Conservation (phyloP, 2,797 vertebrate genomes). For the Leuciscus waleckii region DNA sequence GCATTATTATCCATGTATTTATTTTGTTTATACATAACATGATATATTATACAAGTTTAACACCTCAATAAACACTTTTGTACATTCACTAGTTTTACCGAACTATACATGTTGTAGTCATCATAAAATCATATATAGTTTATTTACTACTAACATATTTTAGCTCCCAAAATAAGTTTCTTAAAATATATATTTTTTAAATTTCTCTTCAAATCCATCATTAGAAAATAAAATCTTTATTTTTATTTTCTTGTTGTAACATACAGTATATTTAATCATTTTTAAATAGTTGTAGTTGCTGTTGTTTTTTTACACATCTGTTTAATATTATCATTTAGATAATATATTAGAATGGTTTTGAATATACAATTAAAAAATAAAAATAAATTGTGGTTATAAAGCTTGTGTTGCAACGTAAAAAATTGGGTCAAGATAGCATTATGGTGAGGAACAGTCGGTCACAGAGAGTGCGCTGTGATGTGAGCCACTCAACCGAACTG, state of each 20-base stretch:
- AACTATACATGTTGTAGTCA: neutral
- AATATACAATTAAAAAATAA: neutral
- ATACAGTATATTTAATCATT: neutral
- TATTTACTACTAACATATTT: neutral
- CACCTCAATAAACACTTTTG: neutral
- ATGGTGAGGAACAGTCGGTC: conserved; percentile 37
- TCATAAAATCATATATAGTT: neutral
- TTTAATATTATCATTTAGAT: neutral
- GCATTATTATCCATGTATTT: neutral
- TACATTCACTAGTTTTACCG: neutral
- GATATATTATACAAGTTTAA: neutral
- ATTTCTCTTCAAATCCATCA: neutral
- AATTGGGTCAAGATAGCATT: conserved; percentile 39
- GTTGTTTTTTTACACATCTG: neutral
- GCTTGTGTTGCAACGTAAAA: neutral
- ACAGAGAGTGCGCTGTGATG: conserved; percentile 40
- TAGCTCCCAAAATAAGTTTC: neutral
- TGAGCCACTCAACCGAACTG: conserved; percentile 33
- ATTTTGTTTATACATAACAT: neutral
- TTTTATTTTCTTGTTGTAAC: neutral
- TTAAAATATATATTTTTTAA: neutral
- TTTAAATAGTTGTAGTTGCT: neutral
- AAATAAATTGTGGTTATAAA: neutral
- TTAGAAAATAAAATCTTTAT: neutral
- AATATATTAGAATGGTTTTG: neutral